Percentiles rank a stretch among this genome's conserved stretches.
These are phyloP conservation scores for Cerastis leucographa DNA, from an alignment of 2,888 invertebrate genomes.

Conservation along the genomic window DNA sequence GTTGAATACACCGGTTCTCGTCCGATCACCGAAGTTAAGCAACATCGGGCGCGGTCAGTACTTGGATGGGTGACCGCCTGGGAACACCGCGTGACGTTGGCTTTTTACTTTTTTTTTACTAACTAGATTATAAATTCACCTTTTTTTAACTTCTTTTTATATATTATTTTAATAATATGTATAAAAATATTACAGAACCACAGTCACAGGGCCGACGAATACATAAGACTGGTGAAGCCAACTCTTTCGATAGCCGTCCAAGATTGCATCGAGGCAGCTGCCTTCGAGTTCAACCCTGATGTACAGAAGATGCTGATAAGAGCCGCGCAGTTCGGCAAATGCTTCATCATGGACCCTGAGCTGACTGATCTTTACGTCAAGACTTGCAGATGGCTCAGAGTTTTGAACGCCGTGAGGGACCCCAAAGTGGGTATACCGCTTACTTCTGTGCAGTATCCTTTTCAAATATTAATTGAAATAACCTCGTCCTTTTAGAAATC, in stretches of 20 bases:
- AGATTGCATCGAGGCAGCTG: slow-evolving; percentile 98
- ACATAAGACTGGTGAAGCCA: slow-evolving; percentile 96
- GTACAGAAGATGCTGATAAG: slow-evolving; percentile 97
- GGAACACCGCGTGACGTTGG: slow-evolving; percentile 81
- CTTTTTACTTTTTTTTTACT: slow-evolving; percentile 54
- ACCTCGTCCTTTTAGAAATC: no score
- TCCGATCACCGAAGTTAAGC: slow-evolving; percentile 70
- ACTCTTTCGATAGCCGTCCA: slow-evolving; percentile 95
- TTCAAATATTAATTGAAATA: slow-evolving; percentile 61
- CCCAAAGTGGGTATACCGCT: slow-evolving; percentile 97
- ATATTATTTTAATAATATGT: background rate
- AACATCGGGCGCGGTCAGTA: slow-evolving; percentile 84
- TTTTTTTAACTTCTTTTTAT: background rate
- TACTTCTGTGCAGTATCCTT: slow-evolving; percentile 97
- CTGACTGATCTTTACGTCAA: slow-evolving; percentile 95
- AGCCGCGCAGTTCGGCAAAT: slow-evolving; percentile 98
- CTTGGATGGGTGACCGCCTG: slow-evolving; percentile 85
- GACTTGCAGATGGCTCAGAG: slow-evolving; percentile 96
- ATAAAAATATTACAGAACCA: slow-evolving; percentile 91
- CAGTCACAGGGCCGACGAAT: slow-evolving; percentile 98
- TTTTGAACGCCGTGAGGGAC: slow-evolving; percentile 97
- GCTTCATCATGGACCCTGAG: slow-evolving; percentile 94
- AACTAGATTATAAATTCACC: background rate
- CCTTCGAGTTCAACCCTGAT: slow-evolving; percentile 96
- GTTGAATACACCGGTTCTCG: slow-evolving; percentile 82